Evolutionary conservation across 2,888 invertebrate species (phyloP).

Genomic region (Ypsolopha sequella): DNA sequence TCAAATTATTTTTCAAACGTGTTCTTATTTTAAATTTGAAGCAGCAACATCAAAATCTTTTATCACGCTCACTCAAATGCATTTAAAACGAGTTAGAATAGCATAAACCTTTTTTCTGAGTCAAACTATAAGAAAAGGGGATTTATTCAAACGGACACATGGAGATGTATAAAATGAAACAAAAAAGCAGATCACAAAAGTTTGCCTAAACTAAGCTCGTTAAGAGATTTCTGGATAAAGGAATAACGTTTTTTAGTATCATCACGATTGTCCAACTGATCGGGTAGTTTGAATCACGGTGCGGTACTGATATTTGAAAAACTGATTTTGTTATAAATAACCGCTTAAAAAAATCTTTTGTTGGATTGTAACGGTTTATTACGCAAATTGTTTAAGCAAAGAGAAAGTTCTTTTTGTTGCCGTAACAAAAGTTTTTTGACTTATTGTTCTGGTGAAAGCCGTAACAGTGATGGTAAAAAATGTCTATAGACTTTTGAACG

Average conservation of each 20-base stretch:
- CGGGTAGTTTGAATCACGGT: conserved; percentile 57
- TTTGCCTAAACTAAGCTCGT: conserved; percentile 70
- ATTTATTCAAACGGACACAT: conserved; percentile 58
- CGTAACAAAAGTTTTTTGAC: conserved; percentile 46
- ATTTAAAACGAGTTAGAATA: conserved; percentile 31
- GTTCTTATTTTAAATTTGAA: conserved; percentile 24
- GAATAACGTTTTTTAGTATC: conserved; percentile 69
- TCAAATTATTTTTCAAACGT: conserved; percentile 69
- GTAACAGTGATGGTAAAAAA: conserved; percentile 42
- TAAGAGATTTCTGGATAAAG: conserved; percentile 68
- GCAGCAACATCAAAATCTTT: conserved; percentile 13
- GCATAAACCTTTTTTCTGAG: conserved; percentile 43
- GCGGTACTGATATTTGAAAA: conserved; percentile 36
- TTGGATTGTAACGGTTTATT: conserved; percentile 28
- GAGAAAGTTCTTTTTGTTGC: conserved; percentile 48
- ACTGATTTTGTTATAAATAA: not conserved
- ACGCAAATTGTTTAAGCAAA: conserved; percentile 25
- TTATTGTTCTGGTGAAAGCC: conserved; percentile 57
- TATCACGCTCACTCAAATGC: conserved; percentile 65
- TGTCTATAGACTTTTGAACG: conserved; percentile 40
- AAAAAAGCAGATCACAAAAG: conserved; percentile 65
- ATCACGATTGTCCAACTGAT: conserved; percentile 62
- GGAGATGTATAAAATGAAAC: conserved; percentile 55
- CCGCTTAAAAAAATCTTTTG: conserved; percentile 12
- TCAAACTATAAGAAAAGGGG: conserved; percentile 33